These are phyloP conservation scores for Squalus acanthias DNA, from an alignment of 2,797 vertebrate genomes.

Conservation along the genomic window DNA sequence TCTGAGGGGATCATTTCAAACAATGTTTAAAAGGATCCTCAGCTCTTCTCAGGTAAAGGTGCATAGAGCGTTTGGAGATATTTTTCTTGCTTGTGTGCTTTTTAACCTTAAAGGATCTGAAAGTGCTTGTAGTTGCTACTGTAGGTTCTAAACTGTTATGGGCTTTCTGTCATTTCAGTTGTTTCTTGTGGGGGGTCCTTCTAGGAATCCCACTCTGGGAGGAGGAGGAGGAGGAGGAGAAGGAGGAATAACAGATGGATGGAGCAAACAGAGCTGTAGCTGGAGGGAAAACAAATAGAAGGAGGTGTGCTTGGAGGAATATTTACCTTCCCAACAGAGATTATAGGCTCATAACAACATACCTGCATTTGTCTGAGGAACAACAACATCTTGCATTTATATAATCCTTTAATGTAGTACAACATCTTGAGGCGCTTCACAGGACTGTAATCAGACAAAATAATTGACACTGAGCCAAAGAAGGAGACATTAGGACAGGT, in stretches of 20 bases:
- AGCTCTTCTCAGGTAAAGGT: too few species aligned
- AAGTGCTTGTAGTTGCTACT: neutral
- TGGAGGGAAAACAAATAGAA: neutral
- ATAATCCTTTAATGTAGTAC: too few species aligned
- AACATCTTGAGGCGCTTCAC: too few species aligned
- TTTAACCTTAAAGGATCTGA: neutral
- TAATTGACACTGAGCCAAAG: too few species aligned
- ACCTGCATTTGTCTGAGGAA: neutral
- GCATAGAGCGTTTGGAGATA: neutral
- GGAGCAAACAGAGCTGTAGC: neutral
- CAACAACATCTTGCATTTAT: too few species aligned
- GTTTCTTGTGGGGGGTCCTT: neutral
- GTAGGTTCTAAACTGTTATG: neutral
- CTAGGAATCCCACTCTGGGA: neutral
- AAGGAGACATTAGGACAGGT: too few species aligned
- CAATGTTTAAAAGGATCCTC: too few species aligned
- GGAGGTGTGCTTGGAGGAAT: neutral
- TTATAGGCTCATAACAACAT: neutral
- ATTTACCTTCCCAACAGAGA: neutral
- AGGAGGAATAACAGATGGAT: neutral
- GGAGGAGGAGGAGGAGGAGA: neutral
- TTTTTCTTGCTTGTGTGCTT: neutral
- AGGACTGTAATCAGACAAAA: too few species aligned
- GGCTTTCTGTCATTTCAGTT: neutral
- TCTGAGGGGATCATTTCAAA: neutral